Base-by-base conservation (phyloP, 2,888 invertebrate species). In the Perizoma flavofasciatum region DNA sequence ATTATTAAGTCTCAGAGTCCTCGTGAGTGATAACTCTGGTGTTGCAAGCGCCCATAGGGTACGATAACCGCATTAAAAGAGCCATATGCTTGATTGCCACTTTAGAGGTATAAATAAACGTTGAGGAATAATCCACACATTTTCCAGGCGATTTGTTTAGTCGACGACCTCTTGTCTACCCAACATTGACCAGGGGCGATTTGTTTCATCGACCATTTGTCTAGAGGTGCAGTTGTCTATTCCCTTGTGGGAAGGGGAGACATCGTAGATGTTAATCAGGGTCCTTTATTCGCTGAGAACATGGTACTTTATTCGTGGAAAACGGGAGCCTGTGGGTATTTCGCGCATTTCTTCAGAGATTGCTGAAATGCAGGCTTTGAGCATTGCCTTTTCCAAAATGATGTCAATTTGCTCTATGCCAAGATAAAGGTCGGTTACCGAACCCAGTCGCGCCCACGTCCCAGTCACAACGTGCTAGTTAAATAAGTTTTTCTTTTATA, bases 221-320 rank as follows among this genome's bases (percentile, higher is more conserved):
- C 43, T 57, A 41, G 51, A 49, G 43, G 37, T 58, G 50, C 48
- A 58, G 57, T 48, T 51, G 49, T 62, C 56, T 60, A 57, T 56
- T 59, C 49, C 45, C 60, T 52, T n/a, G 54, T 45, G 60, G 43
- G 49, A 59, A 54, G 5, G 46, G 48, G 45, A 53, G 49, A 59
- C 61, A 65, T 63, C 57, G 63, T 62, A 63, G 58, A 68, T 69
- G 61, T 61, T 67, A 66, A 66, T 68, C 65, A 55, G 45, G 41
- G 43, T 53, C 46, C 56, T 46, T 53, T 61, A 52, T 52, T 59
- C 43, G 48, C 49, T 33, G 33, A 49, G 61, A 55, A 49, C 53
- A 61, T 53, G 59, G 59, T 55, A 59, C 61, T 65, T 65, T 65
- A 63, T 65, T 58, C 63, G 44, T 44, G 55, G 41, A 50, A 58